These are phyloP conservation scores for Acheta domesticus DNA, from an alignment of 2,888 invertebrate species.

Conservation along the genomic window DNA sequence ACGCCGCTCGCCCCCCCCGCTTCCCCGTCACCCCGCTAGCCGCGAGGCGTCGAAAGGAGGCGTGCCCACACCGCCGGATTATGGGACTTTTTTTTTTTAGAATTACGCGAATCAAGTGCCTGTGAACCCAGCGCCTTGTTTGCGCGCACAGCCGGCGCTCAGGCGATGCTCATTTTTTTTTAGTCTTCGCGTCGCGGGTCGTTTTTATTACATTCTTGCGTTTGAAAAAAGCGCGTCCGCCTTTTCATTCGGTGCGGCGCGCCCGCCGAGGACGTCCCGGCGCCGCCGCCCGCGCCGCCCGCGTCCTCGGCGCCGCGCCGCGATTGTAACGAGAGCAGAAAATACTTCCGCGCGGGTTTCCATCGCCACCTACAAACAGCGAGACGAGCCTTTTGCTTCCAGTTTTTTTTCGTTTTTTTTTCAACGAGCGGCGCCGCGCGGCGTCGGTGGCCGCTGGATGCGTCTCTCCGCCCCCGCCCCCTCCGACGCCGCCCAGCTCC, in stretches of 20 bases:
- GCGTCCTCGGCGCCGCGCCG: neutral
- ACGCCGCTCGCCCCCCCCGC: neutral
- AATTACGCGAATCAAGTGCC: constrained; percentile 18
- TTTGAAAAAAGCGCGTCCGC: constrained; percentile 18
- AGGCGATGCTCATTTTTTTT: neutral
- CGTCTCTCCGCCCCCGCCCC: neutral
- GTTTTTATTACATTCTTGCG: constrained; percentile 18
- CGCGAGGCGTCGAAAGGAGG: too few species aligned
- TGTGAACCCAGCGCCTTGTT: constrained; percentile 18
- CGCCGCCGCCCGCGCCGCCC: neutral
- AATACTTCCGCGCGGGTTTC: constrained; percentile 18
- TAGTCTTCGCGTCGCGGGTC: neutral
- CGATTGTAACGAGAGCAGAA: constrained; percentile 9
- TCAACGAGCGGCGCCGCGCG: neutral
- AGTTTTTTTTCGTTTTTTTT: neutral
- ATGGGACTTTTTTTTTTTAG: neutral
- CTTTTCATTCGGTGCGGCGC: neutral
- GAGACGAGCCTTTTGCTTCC: constrained; percentile 18
- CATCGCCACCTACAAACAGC: constrained; percentile 18
- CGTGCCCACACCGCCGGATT: neutral
- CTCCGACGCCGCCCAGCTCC: neutral
- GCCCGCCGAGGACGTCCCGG: neutral
- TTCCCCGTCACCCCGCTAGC: neutral
- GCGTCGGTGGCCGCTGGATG: neutral
- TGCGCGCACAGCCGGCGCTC: neutral